Evolutionary conservation across 2,113 vertebrate species (phyloP).

Genomic region (Tyrannus savana): DNA sequence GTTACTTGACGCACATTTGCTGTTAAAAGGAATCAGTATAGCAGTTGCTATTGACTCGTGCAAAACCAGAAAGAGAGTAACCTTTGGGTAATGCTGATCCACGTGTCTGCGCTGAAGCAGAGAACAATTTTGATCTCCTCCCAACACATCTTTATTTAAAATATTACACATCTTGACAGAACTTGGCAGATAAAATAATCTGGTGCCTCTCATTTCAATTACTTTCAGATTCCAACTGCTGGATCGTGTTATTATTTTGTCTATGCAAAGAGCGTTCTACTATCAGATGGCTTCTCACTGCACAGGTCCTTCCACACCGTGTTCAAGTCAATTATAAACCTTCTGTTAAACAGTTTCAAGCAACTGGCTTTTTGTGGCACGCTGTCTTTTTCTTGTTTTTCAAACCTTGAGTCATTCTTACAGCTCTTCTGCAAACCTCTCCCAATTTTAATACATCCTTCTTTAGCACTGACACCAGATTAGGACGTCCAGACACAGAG

Average conservation of each 20-base stretch:
- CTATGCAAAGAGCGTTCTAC: neutral
- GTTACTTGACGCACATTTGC: neutral
- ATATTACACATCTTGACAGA: slow-evolving; percentile 18
- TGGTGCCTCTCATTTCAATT: slow-evolving; percentile 13
- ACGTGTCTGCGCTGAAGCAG: neutral
- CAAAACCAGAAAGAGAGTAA: neutral
- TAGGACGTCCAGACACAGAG: neutral
- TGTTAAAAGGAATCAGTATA: neutral
- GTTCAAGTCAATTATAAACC: neutral
- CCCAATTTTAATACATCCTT: neutral
- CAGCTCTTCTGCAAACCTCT: neutral
- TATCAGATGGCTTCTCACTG: slow-evolving; percentile 11
- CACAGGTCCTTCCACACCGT: neutral
- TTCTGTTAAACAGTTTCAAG: neutral
- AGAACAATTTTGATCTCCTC: slow-evolving; percentile 12
- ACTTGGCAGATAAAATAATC: slow-evolving; percentile 34
- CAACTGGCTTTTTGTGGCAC: neutral
- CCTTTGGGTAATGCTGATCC: neutral
- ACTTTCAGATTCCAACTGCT: slow-evolving; percentile 13
- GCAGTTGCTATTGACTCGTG: neutral
- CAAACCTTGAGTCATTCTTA: neutral
- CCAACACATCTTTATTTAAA: neutral
- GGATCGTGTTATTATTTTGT: slow-evolving; percentile 21
- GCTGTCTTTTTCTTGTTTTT: neutral
- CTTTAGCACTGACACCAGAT: neutral